Conservation (phyloP, 2,113 vertebrate genomes). For the Plecturocebus donacophilus region DNA sequence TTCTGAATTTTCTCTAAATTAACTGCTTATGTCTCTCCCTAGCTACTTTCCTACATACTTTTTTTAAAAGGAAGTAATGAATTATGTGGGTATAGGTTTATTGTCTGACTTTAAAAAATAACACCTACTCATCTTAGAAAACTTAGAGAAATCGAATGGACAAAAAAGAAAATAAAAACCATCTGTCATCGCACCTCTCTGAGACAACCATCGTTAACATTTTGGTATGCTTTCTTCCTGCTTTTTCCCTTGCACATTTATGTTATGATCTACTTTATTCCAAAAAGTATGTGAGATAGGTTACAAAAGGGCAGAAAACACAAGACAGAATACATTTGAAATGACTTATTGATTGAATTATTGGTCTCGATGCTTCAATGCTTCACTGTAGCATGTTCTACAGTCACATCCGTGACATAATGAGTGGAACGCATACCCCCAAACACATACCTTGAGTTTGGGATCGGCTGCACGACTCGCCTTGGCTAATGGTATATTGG, state of each 20-base stretch:
- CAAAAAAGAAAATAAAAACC: constrained; percentile 38
- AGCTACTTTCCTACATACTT: background rate
- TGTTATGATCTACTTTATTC: background rate
- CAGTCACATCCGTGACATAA: background rate
- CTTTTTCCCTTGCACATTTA: background rate
- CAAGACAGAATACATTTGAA: background rate
- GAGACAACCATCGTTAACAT: background rate
- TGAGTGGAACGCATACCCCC: background rate
- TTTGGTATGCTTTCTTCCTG: background rate
- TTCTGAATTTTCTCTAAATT: constrained; percentile 9
- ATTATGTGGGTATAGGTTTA: background rate
- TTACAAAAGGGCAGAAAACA: background rate
- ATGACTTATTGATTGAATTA: background rate
- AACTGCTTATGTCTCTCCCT: background rate
- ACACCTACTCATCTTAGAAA: background rate
- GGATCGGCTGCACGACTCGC: background rate
- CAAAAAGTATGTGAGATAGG: background rate
- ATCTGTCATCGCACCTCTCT: background rate
- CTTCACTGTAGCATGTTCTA: background rate
- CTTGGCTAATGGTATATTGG: background rate
- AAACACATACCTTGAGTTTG: background rate
- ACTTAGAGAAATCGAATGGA: background rate
- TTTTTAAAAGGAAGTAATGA: background rate
- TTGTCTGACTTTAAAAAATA: background rate
- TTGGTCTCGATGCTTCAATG: background rate